phyloP scores from a whole-genome alignment of 2,888 invertebrate species.

The Drosophila falleni region DNA sequence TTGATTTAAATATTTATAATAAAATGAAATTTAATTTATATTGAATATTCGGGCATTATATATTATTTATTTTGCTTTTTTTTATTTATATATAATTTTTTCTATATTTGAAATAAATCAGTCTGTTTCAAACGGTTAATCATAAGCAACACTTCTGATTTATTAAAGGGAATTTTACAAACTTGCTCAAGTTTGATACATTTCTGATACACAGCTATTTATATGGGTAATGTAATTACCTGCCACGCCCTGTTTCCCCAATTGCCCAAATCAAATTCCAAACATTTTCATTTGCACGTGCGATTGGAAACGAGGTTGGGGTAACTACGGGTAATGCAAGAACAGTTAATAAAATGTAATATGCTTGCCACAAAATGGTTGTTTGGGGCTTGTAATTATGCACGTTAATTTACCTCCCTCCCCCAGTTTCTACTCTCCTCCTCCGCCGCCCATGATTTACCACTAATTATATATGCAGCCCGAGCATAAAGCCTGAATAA shows the following conservation, averaged over 20 bases:
- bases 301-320: slow-evolving; percentile 8
- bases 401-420: slow-evolving; percentile 65
- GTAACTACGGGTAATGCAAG: slow-evolving; percentile 45
- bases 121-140: not conserved
- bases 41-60: too few species aligned
- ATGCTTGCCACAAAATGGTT: slow-evolving; percentile 78
- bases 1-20: too few species aligned
- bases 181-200: not conserved
- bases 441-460: slow-evolving; percentile 5
- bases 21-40: too few species aligned
- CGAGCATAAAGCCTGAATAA: slow-evolving; percentile 33
- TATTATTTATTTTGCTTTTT: too few species aligned
- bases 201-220: not conserved
- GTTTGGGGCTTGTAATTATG: slow-evolving; percentile 80
- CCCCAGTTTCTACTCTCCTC: not conserved
- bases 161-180: not conserved
- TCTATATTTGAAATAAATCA: not conserved
- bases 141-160: not conserved
- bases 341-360: slow-evolving; percentile 79
- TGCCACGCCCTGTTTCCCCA: not conserved
- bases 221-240: not conserved
- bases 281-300: slow-evolving; percentile 31
- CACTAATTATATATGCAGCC: slow-evolving; percentile 75
- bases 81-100: too few species aligned
- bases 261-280: slow-evolving; percentile 16